These are phyloP conservation scores for Himalopsyche kuldschensis DNA, from an alignment of 2,888 invertebrate species.

Conservation along the genomic window DNA sequence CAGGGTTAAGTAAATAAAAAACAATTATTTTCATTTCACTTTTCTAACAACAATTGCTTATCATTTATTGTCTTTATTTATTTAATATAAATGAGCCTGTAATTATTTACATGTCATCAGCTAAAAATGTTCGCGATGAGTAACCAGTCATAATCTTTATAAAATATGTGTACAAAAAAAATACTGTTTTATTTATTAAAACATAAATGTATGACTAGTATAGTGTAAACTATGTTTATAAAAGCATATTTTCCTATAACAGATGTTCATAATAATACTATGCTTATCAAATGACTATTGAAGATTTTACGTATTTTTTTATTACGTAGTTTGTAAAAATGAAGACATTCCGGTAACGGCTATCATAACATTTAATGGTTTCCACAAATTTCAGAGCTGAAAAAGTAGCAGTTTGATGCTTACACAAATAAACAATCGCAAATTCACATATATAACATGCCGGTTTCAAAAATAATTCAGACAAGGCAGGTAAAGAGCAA, in stretches of 20 bases:
- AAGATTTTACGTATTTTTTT: neutral
- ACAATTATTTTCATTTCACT: too few species aligned
- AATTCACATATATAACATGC: neutral
- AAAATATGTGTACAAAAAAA: too few species aligned
- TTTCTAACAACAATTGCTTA: too few species aligned
- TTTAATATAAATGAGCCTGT: too few species aligned
- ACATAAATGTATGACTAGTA: too few species aligned
- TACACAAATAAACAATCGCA: neutral
- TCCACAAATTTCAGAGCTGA: neutral
- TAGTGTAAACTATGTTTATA: too few species aligned
- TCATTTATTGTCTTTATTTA: too few species aligned
- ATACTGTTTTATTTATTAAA: too few species aligned
- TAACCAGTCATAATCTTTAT: too few species aligned
- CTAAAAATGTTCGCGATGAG: too few species aligned
- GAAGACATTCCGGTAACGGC: neutral
- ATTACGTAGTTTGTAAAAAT: neutral
- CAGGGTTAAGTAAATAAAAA: too few species aligned
- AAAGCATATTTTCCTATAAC: neutral
- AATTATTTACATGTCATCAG: too few species aligned
- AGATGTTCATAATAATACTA: neutral
- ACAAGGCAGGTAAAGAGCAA: slow-evolving; percentile 5
- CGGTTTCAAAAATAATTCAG: slow-evolving; percentile 7
- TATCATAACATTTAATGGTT: neutral
- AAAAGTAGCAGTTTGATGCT: neutral
- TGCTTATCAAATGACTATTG: neutral